These are phyloP conservation scores for Aldabrachelys gigantea DNA, from an alignment of 2,113 vertebrate genomes.

Conservation along the genomic window DNA sequence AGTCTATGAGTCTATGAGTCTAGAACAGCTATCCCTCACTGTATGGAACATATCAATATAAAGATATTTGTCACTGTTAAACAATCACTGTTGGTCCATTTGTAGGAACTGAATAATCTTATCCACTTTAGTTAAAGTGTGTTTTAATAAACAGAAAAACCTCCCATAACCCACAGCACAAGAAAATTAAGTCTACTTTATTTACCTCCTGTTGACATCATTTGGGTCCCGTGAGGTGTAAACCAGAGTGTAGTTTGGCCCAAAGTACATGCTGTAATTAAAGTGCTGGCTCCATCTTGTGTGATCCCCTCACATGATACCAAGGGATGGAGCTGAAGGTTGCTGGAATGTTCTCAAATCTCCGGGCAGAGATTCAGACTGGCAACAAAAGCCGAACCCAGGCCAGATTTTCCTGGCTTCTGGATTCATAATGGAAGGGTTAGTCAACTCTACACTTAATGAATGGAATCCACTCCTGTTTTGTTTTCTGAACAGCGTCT, in stretches of 20 bases:
- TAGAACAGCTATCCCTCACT: neutral
- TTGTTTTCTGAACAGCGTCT: neutral
- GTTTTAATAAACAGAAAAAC: neutral
- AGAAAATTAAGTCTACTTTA: neutral
- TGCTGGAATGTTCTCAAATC: neutral
- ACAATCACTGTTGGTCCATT: neutral
- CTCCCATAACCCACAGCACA: neutral
- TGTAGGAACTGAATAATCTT: neutral
- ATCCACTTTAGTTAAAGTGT: neutral
- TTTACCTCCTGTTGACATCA: neutral
- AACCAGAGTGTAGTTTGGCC: neutral
- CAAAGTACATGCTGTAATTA: neutral
- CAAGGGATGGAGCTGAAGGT: neutral
- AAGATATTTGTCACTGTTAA: neutral
- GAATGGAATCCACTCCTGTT: slow-evolving; percentile 16
- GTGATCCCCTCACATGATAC: neutral
- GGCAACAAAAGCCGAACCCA: neutral
- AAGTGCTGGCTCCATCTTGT: neutral
- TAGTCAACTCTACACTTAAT: neutral
- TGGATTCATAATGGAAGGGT: neutral
- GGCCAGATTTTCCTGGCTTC: neutral
- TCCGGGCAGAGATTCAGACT: neutral
- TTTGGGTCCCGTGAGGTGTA: neutral
- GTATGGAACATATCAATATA: neutral
- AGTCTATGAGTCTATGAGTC: too few species aligned